Evolutionary conservation across 2,113 vertebrate species (phyloP).

Genomic region (Halichoeres trimaculatus): DNA sequence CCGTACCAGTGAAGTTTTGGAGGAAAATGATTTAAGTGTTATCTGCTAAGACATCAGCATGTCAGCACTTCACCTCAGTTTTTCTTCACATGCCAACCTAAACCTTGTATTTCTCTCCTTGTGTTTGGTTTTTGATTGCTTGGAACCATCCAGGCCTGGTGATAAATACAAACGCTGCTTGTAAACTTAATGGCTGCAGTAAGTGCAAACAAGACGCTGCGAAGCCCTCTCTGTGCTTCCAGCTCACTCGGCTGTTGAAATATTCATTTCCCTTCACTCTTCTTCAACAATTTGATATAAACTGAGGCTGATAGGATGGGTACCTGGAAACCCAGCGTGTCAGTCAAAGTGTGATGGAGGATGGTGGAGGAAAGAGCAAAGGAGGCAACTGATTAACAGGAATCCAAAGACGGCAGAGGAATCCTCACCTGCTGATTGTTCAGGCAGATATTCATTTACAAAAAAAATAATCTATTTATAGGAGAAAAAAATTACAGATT

Average conservation of each 20-base stretch:
- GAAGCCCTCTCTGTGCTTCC: conserved; percentile 62
- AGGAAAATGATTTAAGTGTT: conserved; percentile 99
- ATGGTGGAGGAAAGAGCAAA: not conserved
- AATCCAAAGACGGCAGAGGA: not conserved
- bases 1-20: conserved; percentile 98
- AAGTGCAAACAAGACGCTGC: conserved; percentile 73
- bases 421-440: not conserved
- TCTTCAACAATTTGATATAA: conserved; percentile 62
- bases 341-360: conserved; percentile 38
- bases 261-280: conserved; percentile 77
- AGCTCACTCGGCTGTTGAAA: conserved; percentile 76
- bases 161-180: conserved; percentile 85
- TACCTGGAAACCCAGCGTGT: conserved; percentile 33
- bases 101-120: conserved; percentile 82
- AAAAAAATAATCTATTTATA: not conserved
- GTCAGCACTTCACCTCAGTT: conserved; percentile 96
- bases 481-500: not conserved
- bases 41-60: conserved; percentile 98
- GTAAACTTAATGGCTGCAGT: conserved; percentile 82
- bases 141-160: conserved; percentile 88
- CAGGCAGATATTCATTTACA: not conserved
- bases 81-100: conserved; percentile 97
- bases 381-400: conserved; percentile 14
- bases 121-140: conserved; percentile 89
- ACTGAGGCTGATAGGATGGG: conserved; percentile 52